phyloP scores from a whole-genome alignment of 2,888 invertebrate species.

The Anthophora plumipes region DNA sequence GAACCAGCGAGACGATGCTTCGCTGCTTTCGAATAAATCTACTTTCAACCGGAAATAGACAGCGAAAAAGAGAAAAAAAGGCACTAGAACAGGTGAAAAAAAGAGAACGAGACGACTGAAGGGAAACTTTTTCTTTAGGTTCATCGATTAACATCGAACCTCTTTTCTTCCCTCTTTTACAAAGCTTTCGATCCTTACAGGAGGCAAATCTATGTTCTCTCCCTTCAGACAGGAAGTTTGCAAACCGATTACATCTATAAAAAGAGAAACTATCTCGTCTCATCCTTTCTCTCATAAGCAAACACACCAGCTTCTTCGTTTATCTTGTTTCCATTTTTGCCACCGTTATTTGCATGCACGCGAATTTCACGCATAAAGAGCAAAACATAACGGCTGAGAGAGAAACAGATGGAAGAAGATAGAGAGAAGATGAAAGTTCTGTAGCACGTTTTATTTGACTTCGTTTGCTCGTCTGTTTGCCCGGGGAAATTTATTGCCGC shows the following conservation, averaged over 20 bases:
- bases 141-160: conserved; percentile 6
- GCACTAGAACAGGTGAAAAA: not conserved
- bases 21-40: conserved; percentile 29
- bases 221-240: not conserved
- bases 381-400: not conserved
- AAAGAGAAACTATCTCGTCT: conserved; percentile 3
- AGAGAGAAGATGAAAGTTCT: not conserved
- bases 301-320: conserved; percentile 10
- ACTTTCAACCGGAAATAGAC: not conserved
- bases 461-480: conserved; percentile 24
- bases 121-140: not conserved
- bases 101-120: no score
- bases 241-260: not conserved
- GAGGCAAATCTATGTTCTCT: not conserved
- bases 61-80: not conserved
- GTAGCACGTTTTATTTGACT: conserved; percentile 46
- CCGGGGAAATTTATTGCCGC: conserved; percentile 42
- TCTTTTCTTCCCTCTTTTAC: not conserved
- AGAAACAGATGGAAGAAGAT: not conserved
- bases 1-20: not conserved
- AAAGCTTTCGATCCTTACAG: no score
- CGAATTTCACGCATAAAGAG: not conserved
- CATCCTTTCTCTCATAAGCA: no score
- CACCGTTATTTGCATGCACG: conserved; percentile 31
- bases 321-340: not conserved